Evolutionary conservation across 2,888 invertebrate genomes (phyloP).

Genomic region (Tetragnatha montana): DNA sequence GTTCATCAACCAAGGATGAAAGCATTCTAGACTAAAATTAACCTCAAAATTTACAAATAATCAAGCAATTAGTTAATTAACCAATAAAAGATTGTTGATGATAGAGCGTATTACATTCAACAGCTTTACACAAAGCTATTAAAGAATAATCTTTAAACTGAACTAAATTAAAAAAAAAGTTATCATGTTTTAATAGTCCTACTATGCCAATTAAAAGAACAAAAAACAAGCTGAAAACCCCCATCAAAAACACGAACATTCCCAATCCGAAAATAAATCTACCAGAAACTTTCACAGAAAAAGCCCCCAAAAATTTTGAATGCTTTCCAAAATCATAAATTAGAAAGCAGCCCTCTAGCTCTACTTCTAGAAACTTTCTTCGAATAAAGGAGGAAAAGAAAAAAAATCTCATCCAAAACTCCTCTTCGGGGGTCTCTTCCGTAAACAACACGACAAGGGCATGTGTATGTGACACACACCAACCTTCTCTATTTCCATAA

Average conservation of each 20-base stretch:
- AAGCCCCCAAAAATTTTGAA: not conserved
- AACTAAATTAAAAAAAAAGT: too few species aligned
- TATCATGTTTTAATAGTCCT: too few species aligned
- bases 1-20: too few species aligned
- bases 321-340: not conserved
- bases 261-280: not conserved
- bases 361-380: not conserved
- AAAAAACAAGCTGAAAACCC: not conserved
- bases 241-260: not conserved
- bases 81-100: too few species aligned
- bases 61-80: too few species aligned
- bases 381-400: not conserved
- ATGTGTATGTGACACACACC: not conserved
- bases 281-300: not conserved
- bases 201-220: too few species aligned
- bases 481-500: not conserved
- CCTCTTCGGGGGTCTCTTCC: not conserved
- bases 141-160: too few species aligned
- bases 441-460: not conserved
- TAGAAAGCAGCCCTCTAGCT: not conserved
- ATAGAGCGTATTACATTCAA: too few species aligned
- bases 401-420: not conserved
- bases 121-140: too few species aligned
- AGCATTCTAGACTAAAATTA: too few species aligned
- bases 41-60: too few species aligned